A percentile compares a stretch with the other conserved stretches of the same genome.
These are phyloP conservation scores for Silurus lanzhouensis DNA, from an alignment of 2,797 vertebrate species.

Conservation along the genomic window DNA sequence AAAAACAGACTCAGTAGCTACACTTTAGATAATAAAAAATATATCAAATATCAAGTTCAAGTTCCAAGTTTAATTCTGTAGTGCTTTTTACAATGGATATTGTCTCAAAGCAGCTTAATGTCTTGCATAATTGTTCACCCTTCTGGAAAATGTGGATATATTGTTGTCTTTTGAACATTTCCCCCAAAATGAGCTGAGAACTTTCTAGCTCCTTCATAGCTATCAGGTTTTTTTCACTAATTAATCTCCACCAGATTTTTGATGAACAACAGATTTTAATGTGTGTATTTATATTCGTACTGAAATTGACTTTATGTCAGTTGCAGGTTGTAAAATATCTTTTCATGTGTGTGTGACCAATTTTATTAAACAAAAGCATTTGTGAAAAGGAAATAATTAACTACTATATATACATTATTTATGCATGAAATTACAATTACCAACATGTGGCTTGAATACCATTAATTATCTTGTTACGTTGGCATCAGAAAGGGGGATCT, in stretches of 20 bases:
- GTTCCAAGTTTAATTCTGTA: too few species aligned
- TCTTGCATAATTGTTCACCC: neutral
- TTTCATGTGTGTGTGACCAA: neutral
- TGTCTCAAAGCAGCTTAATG: too few species aligned
- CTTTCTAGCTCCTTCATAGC: neutral
- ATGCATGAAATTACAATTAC: too few species aligned
- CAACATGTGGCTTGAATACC: too few species aligned
- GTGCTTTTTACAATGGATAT: too few species aligned
- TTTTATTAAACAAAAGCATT: neutral
- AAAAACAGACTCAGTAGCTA: neutral
- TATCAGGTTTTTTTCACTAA: neutral
- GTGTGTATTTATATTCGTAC: too few species aligned
- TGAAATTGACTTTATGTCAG: neutral
- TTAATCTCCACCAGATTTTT: neutral
- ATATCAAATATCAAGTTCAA: too few species aligned
- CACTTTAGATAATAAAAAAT: too few species aligned
- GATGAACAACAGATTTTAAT: neutral
- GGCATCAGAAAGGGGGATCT: too few species aligned
- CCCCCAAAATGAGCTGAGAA: neutral
- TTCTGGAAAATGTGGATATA: too few species aligned
- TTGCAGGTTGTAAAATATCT: neutral
- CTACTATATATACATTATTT: neutral
- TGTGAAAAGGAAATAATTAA: neutral
- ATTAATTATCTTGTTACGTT: too few species aligned
- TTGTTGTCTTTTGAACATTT: neutral